Evolutionary conservation across 2,888 invertebrate genomes (phyloP), one percentile per base, ranked within the genome.

Genomic region (Sepioteuthis lessoniana): DNA sequence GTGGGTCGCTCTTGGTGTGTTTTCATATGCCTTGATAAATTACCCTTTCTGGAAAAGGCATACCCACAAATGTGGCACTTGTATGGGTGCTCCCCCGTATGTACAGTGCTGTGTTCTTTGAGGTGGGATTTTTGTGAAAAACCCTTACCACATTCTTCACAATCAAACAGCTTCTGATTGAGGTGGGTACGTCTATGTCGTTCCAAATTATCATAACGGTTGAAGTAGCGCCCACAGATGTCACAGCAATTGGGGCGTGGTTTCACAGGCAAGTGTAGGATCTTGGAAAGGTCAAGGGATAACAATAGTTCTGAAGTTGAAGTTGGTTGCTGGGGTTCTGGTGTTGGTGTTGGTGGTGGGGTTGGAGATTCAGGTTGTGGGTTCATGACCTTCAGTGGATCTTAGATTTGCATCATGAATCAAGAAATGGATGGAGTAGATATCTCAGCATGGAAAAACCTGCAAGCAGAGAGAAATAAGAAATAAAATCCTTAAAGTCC

Each of bases 41-140:
- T 76, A 76, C 76, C 76, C n/a, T 76, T 76, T 76, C 76, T 76
- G 35, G 76, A 76, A 21, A 76, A 76, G 76, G 76, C 76, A 76
- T 76, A 35, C 16, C 16, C 76, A 76, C 76, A 76, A 76, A 76
- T 16, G 1, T 76, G 35, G 19, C 76, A 76, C n/a, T 76, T 76
- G n/a, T n/a, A 76, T n/a, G 76, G 76, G n/a, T 76, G 76, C 1
- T 76, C 76, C 35, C 76, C 76, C 0, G 76, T n/a, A 76, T 76
- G 76, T 13, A 76, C 76, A 10, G 76, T 76, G 19, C 76, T 76
- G 35, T 76, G 76, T 13, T 76, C 76, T 76, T 76, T 76, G 76
- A 76, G 76, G 76, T 76, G 76, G n/a, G 76, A 76, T 35, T 76
- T 76, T 35, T 76, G 76, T 10, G 76, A 76, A 35, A 76, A 76